A percentile compares a stretch with the other conserved stretches of the same genome.
Conservation (phyloP, 2,113 vertebrate species). For the Phrynosoma platyrhinos region DNA sequence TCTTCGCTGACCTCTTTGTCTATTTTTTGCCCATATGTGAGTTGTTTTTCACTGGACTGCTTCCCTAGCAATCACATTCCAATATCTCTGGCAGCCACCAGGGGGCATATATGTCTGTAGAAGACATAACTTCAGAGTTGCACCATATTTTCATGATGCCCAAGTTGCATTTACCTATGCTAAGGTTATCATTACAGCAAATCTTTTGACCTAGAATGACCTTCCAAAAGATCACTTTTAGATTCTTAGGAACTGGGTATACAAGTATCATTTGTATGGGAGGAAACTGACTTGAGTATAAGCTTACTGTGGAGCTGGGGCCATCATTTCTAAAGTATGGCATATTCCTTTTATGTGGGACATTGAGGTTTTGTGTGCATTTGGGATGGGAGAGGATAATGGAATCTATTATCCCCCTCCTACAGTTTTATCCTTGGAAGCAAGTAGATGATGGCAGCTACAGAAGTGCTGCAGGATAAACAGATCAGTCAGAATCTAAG, state of each 20-base stretch:
- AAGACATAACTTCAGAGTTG: not conserved
- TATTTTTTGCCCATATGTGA: not conserved
- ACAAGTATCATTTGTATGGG: not conserved
- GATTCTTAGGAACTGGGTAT: not conserved
- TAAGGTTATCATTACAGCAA: no score
- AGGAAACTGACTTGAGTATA: no score
- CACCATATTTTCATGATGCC: not conserved
- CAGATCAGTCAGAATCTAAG: conserved; percentile 70
- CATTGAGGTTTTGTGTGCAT: not conserved
- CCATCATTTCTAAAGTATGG: not conserved
- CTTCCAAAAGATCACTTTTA: not conserved
- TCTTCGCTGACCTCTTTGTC: not conserved
- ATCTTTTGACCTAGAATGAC: no score
- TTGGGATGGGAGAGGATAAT: not conserved
- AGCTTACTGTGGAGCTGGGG: not conserved
- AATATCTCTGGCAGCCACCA: not conserved
- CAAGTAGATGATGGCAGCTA: conserved; percentile 50
- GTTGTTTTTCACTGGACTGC: not conserved
- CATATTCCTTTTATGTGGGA: not conserved
- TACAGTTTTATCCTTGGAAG: not conserved
- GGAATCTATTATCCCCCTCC: not conserved
- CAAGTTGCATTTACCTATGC: no score
- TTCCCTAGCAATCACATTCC: not conserved
- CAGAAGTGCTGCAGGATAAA: conserved; percentile 55
- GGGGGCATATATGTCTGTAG: not conserved